Base-by-base conservation (phyloP, 1,140 invertebrate genomes). In the Calephelis virginiensis region DNA sequence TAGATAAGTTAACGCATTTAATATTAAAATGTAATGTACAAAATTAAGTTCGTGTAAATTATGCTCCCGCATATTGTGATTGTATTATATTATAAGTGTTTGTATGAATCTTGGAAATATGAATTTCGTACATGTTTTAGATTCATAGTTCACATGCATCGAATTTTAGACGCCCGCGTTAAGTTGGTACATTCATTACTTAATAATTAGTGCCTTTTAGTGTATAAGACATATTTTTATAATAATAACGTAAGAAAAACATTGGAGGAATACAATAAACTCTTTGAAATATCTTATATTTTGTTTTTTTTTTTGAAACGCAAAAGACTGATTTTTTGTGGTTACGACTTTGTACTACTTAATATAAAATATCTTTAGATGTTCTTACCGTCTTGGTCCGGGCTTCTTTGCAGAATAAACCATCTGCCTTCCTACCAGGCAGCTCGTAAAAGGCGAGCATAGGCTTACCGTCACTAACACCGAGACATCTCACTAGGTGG, bases 11-110 rank as follows among this genome's bases (percentile, higher is more conserved):
- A 56, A 81, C 85, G 86, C 86, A 89, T 89, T 89, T 89, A 85
- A 81, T 77, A 69, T 89, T 82, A 78, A 77, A 69, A 78, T 78
- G 70, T 84, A 78, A 83, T 89, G 85, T 89, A 87, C 85, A 88
- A 87, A 89, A 82, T 69, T 82, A 86, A 85, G 83, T 80, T 81
- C 81, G 65, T 64, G 47, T 71, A 77, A 74, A 74, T 67, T 74
- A 59, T 75, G 81, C 81, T 81, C 82, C 74, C 81, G 83, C 73
- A 68, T 77, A 85, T 77, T 87, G 86, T 89, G 86, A 89, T 67
- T 61, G 43, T 67, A 61, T 38, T 49, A 47, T 67, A 61, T 13
- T 40, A 47, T 67, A 50, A 61, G 47, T 43, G 14, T 28, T 56
- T 28, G 38, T 65, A 11, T 65, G 49, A 45, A 43, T 59, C 53